Evolutionary conservation across 2,888 invertebrate species (phyloP).

Genomic region (Tetrapedia diversipes): DNA sequence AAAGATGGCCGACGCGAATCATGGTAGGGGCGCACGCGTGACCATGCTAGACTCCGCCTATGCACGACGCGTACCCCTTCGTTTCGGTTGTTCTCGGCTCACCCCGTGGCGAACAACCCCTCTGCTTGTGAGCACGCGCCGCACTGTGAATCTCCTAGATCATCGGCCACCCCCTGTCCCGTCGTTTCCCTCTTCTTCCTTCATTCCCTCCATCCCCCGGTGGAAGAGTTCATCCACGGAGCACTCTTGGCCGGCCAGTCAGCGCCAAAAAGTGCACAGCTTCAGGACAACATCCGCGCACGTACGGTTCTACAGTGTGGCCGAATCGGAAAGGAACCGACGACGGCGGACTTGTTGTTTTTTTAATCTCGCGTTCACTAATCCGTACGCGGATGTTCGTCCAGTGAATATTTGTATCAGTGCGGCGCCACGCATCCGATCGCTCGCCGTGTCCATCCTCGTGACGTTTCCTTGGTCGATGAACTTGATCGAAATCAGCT

Average conservation of each 20-base stretch:
- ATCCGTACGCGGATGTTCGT: background rate
- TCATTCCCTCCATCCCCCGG: conserved; percentile 51
- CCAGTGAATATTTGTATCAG: conserved; percentile 17
- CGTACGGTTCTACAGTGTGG: conserved; percentile 28
- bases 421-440: background rate
- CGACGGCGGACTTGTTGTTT: conserved; percentile 29
- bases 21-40: conserved; percentile 74
- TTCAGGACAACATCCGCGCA: conserved; percentile 64
- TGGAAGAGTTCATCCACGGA: conserved; percentile 75
- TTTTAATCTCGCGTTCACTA: background rate
- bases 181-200: conserved; percentile 43
- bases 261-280: conserved; percentile 74
- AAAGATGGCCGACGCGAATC: conserved; percentile 77
- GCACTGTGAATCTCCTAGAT: conserved; percentile 53
- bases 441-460: background rate
- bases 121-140: conserved; percentile 63
- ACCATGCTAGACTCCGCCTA: conserved; percentile 61
- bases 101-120: conserved; percentile 64
- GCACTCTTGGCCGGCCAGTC: conserved; percentile 76
- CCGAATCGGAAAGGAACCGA: conserved; percentile 12
- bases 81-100: conserved; percentile 57
- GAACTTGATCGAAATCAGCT: conserved; percentile 38
- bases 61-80: conserved; percentile 46
- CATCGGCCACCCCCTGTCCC: conserved; percentile 48
- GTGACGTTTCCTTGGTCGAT: background rate